A percentile compares a stretch with the other conserved stretches of the same genome.
Evolutionary conservation across 2,113 vertebrate species (phyloP).

Genomic region (Corythornis cristatus): DNA sequence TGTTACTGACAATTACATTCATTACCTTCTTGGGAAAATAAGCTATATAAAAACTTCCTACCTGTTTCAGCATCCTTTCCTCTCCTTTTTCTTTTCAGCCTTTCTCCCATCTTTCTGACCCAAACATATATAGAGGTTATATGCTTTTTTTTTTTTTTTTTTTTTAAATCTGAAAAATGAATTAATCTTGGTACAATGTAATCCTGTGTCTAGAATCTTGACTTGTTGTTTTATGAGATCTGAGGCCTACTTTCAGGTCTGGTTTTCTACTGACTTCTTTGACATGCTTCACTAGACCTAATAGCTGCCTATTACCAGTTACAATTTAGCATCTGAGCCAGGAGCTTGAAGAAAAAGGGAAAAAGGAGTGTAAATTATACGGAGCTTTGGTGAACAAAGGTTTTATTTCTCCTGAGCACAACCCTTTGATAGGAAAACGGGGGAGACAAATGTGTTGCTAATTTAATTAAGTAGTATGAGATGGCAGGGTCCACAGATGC

Average conservation of each 20-base stretch:
- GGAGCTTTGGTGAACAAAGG: slow-evolving; percentile 78
- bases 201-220: slow-evolving; percentile 58
- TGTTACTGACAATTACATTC: not conserved
- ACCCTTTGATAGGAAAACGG: slow-evolving; percentile 81
- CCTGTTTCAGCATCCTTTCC: not conserved
- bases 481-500: slow-evolving; percentile 79
- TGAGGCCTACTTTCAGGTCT: slow-evolving; percentile 54
- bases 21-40: not conserved
- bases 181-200: slow-evolving; percentile 58
- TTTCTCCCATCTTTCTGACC: not conserved
- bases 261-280: slow-evolving; percentile 66
- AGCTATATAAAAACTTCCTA: not conserved
- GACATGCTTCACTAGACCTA: slow-evolving; percentile 77
- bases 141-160: not conserved
- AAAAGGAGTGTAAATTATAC: slow-evolving; percentile 79
- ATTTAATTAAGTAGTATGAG: slow-evolving; percentile 86
- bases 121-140: slow-evolving; percentile 13
- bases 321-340: slow-evolving; percentile 81
- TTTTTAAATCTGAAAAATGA: slow-evolving; percentile 14
- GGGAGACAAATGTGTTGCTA: slow-evolving; percentile 84
- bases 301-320: slow-evolving; percentile 81
- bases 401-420: slow-evolving; percentile 82
- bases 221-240: slow-evolving; percentile 57
- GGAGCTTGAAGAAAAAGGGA: slow-evolving; percentile 71
- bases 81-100: not conserved